These are phyloP conservation scores for Crenuchus spilurus DNA, from an alignment of 2,797 vertebrate genomes.

Conservation along the genomic window DNA sequence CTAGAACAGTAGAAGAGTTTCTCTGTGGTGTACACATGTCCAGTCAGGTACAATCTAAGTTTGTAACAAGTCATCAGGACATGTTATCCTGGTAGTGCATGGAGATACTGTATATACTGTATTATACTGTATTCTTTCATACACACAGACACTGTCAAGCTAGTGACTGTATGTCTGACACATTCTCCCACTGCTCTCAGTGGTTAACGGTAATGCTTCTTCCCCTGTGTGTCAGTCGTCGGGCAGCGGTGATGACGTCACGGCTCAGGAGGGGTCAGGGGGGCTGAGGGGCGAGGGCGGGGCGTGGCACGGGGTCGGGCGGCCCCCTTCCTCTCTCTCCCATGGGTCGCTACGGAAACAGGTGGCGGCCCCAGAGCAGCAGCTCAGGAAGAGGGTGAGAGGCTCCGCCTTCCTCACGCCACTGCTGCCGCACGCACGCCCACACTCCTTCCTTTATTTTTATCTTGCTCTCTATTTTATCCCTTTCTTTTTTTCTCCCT, in stretches of 20 bases:
- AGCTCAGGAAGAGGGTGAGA: conserved; percentile 83
- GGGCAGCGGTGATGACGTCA: conserved; percentile 75
- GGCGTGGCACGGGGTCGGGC: conserved; percentile 70
- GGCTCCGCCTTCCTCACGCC: conserved; percentile 68
- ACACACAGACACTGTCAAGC: not conserved
- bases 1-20: not conserved
- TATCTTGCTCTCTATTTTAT: not conserved
- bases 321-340: conserved; percentile 75
- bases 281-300: conserved; percentile 67
- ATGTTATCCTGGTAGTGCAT: not conserved
- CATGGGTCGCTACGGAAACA: conserved; percentile 65
- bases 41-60: not conserved
- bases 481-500: not conserved
- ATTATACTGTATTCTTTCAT: too few species aligned
- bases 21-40: not conserved
- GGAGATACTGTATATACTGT: not conserved
- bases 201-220: conserved; percentile 51
- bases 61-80: not conserved
- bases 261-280: conserved; percentile 66
- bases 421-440: conserved; percentile 55
- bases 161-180: conserved; percentile 15
- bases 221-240: conserved; percentile 73
- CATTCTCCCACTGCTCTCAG: conserved; percentile 7
- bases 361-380: conserved; percentile 64
- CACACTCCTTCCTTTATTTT: not conserved